Conservation (phyloP, 1,140 invertebrate genomes). For the Tenebrio molitor region DNA sequence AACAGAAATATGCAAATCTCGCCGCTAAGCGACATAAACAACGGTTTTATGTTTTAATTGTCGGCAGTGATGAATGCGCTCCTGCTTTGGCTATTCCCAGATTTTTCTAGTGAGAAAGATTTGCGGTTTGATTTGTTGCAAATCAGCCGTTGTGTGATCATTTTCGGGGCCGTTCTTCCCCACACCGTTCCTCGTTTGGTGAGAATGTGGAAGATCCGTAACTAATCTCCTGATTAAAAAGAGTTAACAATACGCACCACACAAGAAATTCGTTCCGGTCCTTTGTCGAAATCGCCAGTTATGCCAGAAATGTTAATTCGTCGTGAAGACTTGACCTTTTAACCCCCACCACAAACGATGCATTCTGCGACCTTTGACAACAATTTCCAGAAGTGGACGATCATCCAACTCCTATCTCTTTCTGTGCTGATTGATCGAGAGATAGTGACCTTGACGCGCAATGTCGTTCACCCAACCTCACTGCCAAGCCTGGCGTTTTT, state of each 20-base stretch:
- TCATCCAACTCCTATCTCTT: constrained; percentile 1
- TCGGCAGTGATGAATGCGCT: not conserved
- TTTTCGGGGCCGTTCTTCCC: no score
- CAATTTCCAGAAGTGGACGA: not conserved
- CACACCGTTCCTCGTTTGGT: not conserved
- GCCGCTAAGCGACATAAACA: not conserved
- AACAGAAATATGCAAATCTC: not conserved
- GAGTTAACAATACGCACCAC: no score
- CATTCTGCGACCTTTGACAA: constrained; percentile 13
- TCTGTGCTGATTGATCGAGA: constrained; percentile 28
- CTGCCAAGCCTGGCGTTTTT: constrained; percentile 23
- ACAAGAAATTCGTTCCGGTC: no score
- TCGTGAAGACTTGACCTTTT: not conserved
- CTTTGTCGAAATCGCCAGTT: no score
- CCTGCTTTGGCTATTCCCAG: no score
- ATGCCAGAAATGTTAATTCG: no score
- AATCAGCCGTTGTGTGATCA: no score
- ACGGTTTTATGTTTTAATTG: not conserved
- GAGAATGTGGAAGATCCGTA: no score
- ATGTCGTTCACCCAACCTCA: constrained; percentile 21
- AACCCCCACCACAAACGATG: not conserved
- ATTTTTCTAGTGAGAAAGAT: no score
- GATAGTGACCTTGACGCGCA: constrained; percentile 24
- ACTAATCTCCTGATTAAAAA: no score
- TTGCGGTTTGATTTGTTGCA: constrained; percentile 5